Evolutionary conservation across 1,140 invertebrate genomes (phyloP).

Genomic region (Ruditapes philippinarum): DNA sequence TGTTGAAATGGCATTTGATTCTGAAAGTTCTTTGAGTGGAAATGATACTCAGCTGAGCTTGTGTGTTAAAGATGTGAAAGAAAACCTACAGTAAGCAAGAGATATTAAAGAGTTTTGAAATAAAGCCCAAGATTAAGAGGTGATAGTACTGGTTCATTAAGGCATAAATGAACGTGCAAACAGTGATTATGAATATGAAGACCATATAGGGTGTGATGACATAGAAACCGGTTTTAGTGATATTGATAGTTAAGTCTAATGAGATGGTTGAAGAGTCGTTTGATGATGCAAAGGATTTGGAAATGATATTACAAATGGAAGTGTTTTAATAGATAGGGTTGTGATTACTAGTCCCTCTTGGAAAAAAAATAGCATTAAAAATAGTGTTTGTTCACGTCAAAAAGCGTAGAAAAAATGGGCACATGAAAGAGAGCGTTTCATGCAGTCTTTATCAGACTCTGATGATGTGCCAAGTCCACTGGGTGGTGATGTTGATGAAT

Average conservation of each 20-base stretch:
- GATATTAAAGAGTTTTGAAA: constrained; percentile 45
- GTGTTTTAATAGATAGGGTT: constrained; percentile 28
- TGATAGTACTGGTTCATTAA: constrained; percentile 56
- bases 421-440: background rate
- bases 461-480: constrained; percentile 33
- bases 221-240: constrained; percentile 46
- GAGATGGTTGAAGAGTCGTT: background rate
- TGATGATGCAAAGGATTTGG: background rate
- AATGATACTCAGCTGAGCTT: constrained; percentile 63
- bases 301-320: background rate
- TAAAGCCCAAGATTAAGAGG: constrained; percentile 32
- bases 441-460: constrained; percentile 25
- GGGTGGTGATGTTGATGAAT: constrained; percentile 44
- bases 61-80: constrained; percentile 69
- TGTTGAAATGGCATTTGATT: background rate
- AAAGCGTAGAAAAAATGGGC: constrained; percentile 14
- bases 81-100: constrained; percentile 64
- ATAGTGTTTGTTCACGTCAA: background rate
- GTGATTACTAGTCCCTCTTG: constrained; percentile 22
- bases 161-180: constrained; percentile 38
- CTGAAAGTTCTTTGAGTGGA: constrained; percentile 63
- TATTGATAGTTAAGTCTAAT: constrained; percentile 41
- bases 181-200: constrained; percentile 59
- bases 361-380: constrained; percentile 42
- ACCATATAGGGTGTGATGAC: constrained; percentile 67